Evolutionary conservation across 2,888 invertebrate genomes (phyloP), one percentile per base, ranked within the genome.

Genomic region (Caenorhabditis angaria): DNA sequence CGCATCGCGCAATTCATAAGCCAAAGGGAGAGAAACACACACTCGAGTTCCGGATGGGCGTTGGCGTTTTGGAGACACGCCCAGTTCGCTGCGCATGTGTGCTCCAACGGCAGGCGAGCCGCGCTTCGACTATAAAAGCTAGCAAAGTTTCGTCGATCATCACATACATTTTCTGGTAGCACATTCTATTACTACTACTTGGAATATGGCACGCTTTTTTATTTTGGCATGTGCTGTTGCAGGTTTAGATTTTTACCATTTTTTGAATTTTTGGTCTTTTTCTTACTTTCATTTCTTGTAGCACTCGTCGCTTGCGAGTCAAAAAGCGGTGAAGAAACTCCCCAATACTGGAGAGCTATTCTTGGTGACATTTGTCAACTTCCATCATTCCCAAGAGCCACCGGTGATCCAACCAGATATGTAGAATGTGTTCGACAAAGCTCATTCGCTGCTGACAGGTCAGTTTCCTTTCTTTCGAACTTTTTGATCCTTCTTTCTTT

Each of bases 321-420:
- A 35, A 82, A 82, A 58, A 68, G 71, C 59, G 81, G 82, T 50
- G 81, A 82, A 60, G 78, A 80, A 63, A 77, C 79, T 51, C 83
- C 82, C 6, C 81, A 83, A 65, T 85, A 82, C 64, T 86, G 86
- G 86, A 67, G 82, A 59, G 86, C 85, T 41, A 82, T 83, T 51
- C 78, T 87, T 28, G 85, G 85, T 53, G 86, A 87, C 65, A 82
- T 87, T 67, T 87, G 87, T 66, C 85, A 85, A 64, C 70, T 87
- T 60, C 84, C 86, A 32, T 78, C 77, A 27, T 82, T 86, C 73
- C 86, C 85, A 12, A 74, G 84, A 60, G 84, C 87, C 58, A 81
- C 85, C 51, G 79, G 74, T 59, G 83, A 85, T 64, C 84, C 87
- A 41, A 77, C 78, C 56, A 65, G 81, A 59, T 87, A 86, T 69